A percentile compares a stretch with the other conserved stretches of the same genome.
Conservation (phyloP, 2,888 invertebrate genomes). For the Coenonympha glycerion region DNA sequence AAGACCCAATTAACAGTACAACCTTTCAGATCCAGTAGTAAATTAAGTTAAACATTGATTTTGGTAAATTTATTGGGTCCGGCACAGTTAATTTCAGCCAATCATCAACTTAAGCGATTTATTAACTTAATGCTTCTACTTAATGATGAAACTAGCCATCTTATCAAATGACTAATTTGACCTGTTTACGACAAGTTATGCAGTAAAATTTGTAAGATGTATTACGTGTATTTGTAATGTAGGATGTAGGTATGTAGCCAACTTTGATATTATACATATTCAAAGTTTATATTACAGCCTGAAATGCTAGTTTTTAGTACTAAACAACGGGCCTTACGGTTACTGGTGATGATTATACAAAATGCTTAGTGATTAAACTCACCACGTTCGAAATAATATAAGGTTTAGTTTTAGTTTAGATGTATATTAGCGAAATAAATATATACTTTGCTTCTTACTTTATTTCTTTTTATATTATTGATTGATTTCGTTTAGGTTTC, state of each 20-base stretch:
- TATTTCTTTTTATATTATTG: no score
- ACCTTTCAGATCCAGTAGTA: no score
- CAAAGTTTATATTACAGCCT: conserved; percentile 27
- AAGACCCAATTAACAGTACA: no score
- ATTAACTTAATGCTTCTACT: no score
- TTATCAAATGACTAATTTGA: no score
- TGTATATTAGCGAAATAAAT: not conserved
- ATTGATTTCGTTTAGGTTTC: no score
- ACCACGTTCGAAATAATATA: conserved; percentile 61
- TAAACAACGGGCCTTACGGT: conserved; percentile 33
- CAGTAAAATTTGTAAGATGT: conserved; percentile 5
- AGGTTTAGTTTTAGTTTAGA: conserved; percentile 24
- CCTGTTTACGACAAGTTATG: not conserved
- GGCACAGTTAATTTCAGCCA: no score
- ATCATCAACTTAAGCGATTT: no score
- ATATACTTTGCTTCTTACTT: not conserved
- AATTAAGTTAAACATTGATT: no score
- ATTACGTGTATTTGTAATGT: conserved; percentile 14
- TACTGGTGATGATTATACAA: conserved; percentile 28
- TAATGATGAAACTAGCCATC: no score
- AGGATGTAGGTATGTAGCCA: conserved; percentile 21
- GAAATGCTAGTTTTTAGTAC: conserved; percentile 22
- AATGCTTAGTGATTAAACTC: conserved; percentile 57
- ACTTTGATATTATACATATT: conserved; percentile 28
- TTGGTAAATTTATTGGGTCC: no score